These are phyloP conservation scores for Acrossocheilus wenchowensis DNA, from an alignment of 2,797 vertebrate genomes.

Conservation along the genomic window DNA sequence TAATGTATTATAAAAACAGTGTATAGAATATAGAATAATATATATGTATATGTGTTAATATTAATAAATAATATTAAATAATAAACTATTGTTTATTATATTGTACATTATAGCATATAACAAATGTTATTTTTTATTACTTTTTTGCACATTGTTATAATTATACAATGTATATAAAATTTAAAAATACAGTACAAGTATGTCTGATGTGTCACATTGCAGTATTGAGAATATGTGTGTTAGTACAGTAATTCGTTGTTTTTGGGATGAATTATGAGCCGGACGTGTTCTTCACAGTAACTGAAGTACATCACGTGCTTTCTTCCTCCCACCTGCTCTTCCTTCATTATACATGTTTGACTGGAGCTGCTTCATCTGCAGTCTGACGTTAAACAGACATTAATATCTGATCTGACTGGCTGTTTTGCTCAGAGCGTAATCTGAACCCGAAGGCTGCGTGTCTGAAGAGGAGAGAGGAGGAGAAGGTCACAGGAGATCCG, in stretches of 20 bases:
- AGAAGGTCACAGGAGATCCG: conserved; percentile 93
- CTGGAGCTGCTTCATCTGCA: background rate
- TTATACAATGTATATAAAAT: too few species aligned
- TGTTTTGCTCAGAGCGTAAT: conserved; percentile 86
- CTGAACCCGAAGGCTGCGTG: conserved; percentile 98
- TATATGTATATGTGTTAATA: too few species aligned
- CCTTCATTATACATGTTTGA: background rate
- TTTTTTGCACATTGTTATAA: too few species aligned
- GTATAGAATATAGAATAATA: too few species aligned
- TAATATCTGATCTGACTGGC: background rate
- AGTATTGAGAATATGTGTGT: too few species aligned
- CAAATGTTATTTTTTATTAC: too few species aligned
- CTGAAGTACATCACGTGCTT: background rate
- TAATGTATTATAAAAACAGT: too few species aligned
- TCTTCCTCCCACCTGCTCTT: conserved; percentile 1
- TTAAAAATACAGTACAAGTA: background rate
- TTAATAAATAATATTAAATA: too few species aligned
- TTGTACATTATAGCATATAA: too few species aligned
- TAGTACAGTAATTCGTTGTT: background rate
- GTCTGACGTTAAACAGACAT: background rate
- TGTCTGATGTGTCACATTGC: background rate
- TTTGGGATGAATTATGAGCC: background rate
- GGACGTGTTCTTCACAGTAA: background rate
- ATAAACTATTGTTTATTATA: too few species aligned
- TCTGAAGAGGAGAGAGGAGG: conserved; percentile 97